phyloP scores from a whole-genome alignment of 2,113 vertebrate species.

The Tautogolabrus adspersus region DNA sequence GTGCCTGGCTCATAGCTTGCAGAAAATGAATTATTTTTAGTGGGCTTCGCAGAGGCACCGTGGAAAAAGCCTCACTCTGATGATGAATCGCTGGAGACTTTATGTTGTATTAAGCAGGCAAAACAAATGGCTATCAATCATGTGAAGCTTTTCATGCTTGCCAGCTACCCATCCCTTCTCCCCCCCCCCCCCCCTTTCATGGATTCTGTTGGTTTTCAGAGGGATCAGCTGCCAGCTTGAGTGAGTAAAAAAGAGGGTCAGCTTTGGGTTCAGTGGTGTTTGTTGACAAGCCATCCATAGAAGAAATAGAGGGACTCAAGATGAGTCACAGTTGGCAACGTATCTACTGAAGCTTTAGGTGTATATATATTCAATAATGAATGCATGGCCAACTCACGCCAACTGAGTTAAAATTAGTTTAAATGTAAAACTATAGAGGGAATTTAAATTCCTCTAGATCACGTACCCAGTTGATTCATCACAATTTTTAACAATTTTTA shows the following conservation, averaged over 20 bases:
- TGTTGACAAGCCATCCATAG: constrained; percentile 45
- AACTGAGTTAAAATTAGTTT: neutral
- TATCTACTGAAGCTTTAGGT: neutral
- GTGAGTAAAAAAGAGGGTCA: constrained; percentile 54
- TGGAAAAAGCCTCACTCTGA: constrained; percentile 72
- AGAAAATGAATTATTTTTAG: constrained; percentile 82
- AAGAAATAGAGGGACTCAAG: constrained; percentile 8
- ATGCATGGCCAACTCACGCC: neutral
- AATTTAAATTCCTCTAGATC: neutral
- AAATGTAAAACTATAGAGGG: neutral
- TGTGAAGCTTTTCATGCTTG: constrained; percentile 78
- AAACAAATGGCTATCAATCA: constrained; percentile 87
- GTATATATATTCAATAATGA: neutral
- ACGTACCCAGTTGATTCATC: too few relatives aligned
- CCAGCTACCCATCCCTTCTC: constrained; percentile 58
- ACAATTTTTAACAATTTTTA: too few relatives aligned
- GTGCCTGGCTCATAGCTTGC: constrained; percentile 72
- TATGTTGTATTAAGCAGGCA: constrained; percentile 85
- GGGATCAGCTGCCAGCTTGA: constrained; percentile 53
- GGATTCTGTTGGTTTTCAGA: constrained; percentile 57
- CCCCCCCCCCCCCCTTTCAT: constrained; percentile 21
- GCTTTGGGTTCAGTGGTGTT: constrained; percentile 40
- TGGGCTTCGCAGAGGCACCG: constrained; percentile 79
- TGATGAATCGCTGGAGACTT: constrained; percentile 82
- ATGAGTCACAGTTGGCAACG: neutral